A percentile compares a stretch with the other conserved stretches of the same genome.
Conservation (phyloP, 2,797 vertebrate species). For the Phoebastria nigripes region DNA sequence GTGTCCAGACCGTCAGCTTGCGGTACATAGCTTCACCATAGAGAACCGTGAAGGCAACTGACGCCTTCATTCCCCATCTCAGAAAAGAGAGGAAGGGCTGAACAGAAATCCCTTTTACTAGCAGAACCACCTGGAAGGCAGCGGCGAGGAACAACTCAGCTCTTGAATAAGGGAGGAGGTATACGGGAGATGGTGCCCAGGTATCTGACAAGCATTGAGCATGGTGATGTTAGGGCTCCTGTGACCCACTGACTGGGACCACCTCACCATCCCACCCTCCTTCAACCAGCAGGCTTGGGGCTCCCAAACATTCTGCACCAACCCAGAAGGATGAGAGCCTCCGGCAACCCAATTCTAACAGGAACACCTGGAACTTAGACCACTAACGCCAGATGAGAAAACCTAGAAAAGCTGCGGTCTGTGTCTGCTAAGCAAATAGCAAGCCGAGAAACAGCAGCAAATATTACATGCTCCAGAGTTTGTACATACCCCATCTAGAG, state of each 20-base stretch:
- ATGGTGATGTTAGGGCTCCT: neutral
- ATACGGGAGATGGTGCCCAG: neutral
- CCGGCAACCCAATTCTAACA: neutral
- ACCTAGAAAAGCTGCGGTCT: neutral
- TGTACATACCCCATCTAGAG: fast-evolving
- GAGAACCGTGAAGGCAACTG: neutral
- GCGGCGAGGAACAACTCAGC: neutral
- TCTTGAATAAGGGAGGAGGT: neutral
- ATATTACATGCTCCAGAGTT: neutral
- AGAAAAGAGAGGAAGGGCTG: neutral
- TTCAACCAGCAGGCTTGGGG: neutral
- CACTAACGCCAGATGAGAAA: neutral
- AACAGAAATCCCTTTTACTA: neutral
- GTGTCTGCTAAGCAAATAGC: neutral
- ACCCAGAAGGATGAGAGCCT: neutral
- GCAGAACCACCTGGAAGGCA: neutral
- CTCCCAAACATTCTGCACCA: neutral
- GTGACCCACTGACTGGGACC: neutral
- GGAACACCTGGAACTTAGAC: neutral
- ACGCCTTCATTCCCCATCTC: neutral
- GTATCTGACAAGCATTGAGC: fast-evolving
- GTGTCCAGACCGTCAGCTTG: neutral
- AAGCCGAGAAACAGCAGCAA: neutral
- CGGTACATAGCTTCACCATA: neutral
- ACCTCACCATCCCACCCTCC: neutral